phyloP scores from a whole-genome alignment of 2,113 vertebrate species.

The Phylloscopus trochilus region DNA sequence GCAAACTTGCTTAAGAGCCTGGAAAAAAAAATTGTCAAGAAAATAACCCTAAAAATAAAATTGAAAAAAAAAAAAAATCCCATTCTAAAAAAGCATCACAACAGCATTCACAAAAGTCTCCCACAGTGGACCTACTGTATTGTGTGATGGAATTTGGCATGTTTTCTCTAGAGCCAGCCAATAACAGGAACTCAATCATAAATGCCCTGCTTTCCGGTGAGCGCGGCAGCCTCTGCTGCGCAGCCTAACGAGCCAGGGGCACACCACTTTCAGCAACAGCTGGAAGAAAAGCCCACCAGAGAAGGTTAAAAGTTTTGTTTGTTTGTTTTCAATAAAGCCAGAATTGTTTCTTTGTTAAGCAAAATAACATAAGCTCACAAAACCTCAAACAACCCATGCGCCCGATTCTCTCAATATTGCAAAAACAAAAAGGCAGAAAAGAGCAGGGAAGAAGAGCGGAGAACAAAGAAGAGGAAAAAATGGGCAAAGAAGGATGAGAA shows the following conservation, averaged over 20 bases:
- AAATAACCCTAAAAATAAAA: conserved; percentile 2
- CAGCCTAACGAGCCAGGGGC: conserved; percentile 55
- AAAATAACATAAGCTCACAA: neutral
- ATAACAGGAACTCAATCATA: conserved; percentile 94
- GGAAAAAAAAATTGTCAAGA: neutral
- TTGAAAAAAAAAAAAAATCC: neutral
- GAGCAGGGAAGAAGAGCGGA: neutral
- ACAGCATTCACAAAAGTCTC: neutral
- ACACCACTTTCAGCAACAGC: conserved; percentile 68
- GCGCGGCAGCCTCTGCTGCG: conserved; percentile 66
- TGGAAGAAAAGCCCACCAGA: conserved; percentile 22
- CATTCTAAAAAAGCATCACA: conserved; percentile 18
- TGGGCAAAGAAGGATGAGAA: neutral
- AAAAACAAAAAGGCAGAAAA: neutral
- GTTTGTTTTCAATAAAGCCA: conserved; percentile 29
- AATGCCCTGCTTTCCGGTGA: conserved; percentile 86
- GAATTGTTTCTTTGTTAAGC: neutral
- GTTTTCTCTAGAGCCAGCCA: conserved; percentile 77
- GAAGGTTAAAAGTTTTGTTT: neutral
- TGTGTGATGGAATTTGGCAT: conserved; percentile 59
- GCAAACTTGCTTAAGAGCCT: neutral
- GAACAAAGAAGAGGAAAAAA: neutral
- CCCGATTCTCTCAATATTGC: neutral
- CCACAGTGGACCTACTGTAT: conserved; percentile 60
- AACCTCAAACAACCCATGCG: accelerated